These are phyloP conservation scores for Dendroctonus ponderosae DNA, from an alignment of 1,140 invertebrate species.

Conservation along the genomic window DNA sequence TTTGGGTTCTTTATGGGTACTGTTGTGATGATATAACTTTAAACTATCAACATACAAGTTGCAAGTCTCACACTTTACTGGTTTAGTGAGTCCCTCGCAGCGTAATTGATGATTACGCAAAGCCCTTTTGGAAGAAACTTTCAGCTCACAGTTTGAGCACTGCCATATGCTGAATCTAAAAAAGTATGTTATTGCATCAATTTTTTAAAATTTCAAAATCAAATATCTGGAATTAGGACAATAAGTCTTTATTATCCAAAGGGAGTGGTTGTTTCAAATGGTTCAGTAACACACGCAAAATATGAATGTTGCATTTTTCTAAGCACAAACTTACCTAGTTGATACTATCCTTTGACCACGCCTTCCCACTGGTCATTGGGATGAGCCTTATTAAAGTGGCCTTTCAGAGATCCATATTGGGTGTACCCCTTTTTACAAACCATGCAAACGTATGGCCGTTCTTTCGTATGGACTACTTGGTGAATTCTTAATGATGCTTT, in stretches of 20 bases:
- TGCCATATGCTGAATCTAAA: no score
- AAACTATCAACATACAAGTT: neutral
- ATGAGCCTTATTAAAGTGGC: conserved; percentile 41
- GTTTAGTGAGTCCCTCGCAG: neutral
- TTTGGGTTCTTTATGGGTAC: conserved; percentile 9
- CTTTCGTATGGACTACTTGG: conserved; percentile 37
- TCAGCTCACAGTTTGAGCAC: no score
- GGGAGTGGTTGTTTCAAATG: neutral
- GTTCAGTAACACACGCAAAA: neutral
- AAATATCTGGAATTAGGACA: neutral
- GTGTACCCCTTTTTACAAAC: conserved; percentile 43
- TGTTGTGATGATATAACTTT: neutral
- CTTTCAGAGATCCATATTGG: conserved; percentile 35
- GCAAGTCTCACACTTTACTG: conserved; percentile 6
- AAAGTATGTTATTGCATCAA: neutral
- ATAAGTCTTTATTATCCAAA: neutral
- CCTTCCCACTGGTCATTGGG: conserved; percentile 24
- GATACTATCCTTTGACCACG: neutral
- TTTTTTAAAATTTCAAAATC: neutral
- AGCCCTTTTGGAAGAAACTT: neutral
- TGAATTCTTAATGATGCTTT: conserved; percentile 39
- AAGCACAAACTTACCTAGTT: neutral
- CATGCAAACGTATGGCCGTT: conserved; percentile 48
- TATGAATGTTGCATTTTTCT: neutral
- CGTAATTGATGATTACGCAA: neutral